Conservation (phyloP, 2,797 vertebrate genomes). For the Fratercula arctica region DNA sequence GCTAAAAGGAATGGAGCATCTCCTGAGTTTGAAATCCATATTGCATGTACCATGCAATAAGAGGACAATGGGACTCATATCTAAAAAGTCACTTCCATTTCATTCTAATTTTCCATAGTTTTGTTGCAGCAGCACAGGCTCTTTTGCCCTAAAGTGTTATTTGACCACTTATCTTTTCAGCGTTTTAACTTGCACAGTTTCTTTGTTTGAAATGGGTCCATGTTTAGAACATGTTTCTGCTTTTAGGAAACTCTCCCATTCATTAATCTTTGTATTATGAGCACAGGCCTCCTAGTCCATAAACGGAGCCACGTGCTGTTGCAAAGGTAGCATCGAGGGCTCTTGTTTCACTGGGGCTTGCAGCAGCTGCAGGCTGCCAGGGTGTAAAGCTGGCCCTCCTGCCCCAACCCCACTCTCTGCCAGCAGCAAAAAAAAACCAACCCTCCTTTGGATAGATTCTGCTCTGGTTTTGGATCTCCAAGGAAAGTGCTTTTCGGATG, state of each 20-base stretch:
- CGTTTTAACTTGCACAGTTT: not conserved
- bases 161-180: not conserved
- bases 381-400: not conserved
- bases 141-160: not conserved
- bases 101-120: not conserved
- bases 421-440: not conserved
- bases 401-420: not conserved
- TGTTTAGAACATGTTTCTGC: not conserved
- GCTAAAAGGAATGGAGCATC: not conserved
- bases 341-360: not conserved
- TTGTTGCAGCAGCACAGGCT: not conserved
- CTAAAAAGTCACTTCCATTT: not conserved
- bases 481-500: not conserved
- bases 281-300: not conserved
- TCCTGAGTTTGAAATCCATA: not conserved
- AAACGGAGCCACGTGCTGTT: not conserved
- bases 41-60: not conserved
- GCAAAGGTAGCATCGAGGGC: not conserved
- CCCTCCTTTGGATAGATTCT: not conserved
- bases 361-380: not conserved
- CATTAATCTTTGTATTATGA: not conserved
- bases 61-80: not conserved
- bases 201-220: not conserved
- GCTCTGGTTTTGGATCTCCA: not conserved
- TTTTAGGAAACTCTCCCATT: not conserved